Evolutionary conservation across 2,113 vertebrate species (phyloP).

Genomic region (Thymallus thymallus): DNA sequence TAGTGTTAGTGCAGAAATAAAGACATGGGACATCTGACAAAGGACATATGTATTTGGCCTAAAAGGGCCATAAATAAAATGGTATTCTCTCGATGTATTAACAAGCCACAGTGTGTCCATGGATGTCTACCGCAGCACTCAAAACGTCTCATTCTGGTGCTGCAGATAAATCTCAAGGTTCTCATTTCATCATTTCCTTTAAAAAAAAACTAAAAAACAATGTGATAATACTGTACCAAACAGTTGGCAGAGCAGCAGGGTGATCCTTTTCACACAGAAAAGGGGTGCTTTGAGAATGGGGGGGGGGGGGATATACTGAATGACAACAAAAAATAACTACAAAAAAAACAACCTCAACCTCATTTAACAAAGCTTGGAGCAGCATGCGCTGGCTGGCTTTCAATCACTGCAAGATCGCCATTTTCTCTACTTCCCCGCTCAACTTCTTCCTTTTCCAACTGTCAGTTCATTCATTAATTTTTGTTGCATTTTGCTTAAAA

Average conservation of each 20-base stretch:
- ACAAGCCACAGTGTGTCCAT: conserved; percentile 91
- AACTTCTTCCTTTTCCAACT: conserved; percentile 24
- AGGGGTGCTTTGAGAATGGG: conserved; percentile 31
- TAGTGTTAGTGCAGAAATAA: conserved; percentile 51
- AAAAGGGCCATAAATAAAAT: conserved; percentile 99
- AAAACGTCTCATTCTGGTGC: conserved; percentile 84
- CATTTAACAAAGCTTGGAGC: conserved; percentile 76
- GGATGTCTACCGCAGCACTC: conserved; percentile 84
- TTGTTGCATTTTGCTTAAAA: conserved; percentile 76
- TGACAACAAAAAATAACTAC: conserved; percentile 55
- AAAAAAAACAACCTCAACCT: conserved; percentile 54
- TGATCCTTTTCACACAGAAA: conserved; percentile 47
- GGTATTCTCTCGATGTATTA: conserved; percentile 97
- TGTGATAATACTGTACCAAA: conserved; percentile 91
- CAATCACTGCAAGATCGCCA: conserved; percentile 73
- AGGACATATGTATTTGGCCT: conserved; percentile 67
- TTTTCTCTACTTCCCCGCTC: conserved; percentile 22
- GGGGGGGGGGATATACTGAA: conserved; percentile 60
- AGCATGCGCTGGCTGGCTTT: conserved; percentile 83
- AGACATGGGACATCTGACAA: conserved; percentile 58
- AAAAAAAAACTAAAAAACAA: conserved; percentile 71
- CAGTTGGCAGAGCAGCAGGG: conserved; percentile 76
- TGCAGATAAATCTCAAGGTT: conserved; percentile 79
- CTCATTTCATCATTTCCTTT: conserved; percentile 68
- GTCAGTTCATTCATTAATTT: conserved; percentile 50